Percentiles rank a stretch among this genome's conserved stretches.
phyloP scores from a whole-genome alignment of 2,113 vertebrate species.

The Rhinopomastus cyanomelas region DNA sequence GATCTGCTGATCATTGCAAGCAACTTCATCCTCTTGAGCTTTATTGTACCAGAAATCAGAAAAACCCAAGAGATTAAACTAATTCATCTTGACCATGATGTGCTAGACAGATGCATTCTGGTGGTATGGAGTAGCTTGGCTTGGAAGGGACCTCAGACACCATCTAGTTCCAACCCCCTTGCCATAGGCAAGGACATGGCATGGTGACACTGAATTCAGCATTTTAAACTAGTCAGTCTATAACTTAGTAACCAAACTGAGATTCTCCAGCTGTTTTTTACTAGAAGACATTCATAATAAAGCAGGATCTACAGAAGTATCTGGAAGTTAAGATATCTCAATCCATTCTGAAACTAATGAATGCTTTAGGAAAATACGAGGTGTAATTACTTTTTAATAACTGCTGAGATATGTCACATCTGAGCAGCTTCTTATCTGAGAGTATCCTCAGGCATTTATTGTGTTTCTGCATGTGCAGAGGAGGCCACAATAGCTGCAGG shows the following conservation, averaged over 20 bases:
- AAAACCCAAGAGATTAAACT: neutral
- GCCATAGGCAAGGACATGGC: neutral
- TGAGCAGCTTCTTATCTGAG: conserved; percentile 6
- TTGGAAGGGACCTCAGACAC: too few relatives aligned
- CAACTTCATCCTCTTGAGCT: neutral
- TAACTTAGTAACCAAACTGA: neutral
- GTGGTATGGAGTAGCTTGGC: neutral
- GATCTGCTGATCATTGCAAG: neutral
- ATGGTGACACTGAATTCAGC: neutral
- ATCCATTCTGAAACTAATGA: neutral
- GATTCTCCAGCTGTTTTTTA: neutral
- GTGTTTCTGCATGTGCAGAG: neutral
- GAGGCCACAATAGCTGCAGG: neutral
- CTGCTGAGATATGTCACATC: neutral
- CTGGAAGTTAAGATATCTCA: neutral
- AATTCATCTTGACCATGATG: neutral
- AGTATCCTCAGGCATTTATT: neutral
- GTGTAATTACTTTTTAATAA: conserved; percentile 28
- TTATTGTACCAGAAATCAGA: neutral
- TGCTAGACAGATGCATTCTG: neutral
- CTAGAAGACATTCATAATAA: neutral
- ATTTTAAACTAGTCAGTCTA: neutral
- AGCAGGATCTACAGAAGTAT: neutral
- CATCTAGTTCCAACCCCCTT: too few relatives aligned
- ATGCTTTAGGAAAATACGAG: neutral